Base-by-base conservation (phyloP, 1,140 invertebrate species). In the Drosophila chauvacae region DNA sequence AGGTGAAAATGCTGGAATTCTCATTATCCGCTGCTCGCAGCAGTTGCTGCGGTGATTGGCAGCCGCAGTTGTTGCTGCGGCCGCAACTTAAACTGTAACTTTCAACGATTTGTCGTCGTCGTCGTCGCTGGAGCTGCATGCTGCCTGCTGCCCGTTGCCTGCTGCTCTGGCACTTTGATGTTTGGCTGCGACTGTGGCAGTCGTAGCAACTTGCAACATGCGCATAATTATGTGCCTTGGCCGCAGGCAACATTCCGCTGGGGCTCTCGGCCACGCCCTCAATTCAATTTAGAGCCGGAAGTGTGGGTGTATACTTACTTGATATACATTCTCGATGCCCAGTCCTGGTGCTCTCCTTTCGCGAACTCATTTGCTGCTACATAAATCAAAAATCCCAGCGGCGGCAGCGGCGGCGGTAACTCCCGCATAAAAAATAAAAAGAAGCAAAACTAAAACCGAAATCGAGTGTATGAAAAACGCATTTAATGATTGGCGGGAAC, bases 1-100 rank as follows among this genome's bases (percentile, higher is more conserved):
- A 90, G 85, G 85, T 90, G 86, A 90, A 90, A 90, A 90, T 90
- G 85, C 69, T 90, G 85, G 85, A 90, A 90, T 90, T 90, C 86
- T 90, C 86, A 90, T 90, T 90, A 90, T 90, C 86, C 78, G 47
- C 63, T 66, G 76, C 39, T 41, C 65, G 68, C 57, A 69, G 77
- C 51, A 30, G 37, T 20, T 61, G 66, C 41, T 45, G 68, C 48
- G 7, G 65, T 68, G 64, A 68, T 66, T 68, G 65, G 65, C 65
- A 69, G 68, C 70, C 37, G 23, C 62, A 26, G 47, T 30, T 20
- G 66, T 63, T 62, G 65, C n/a, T 37, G 61, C 28, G 10, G 62
- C 41, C 51, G 69, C 82, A 88, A 88, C 85, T 88, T 88, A 88
- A 88, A 90, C 85, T 88, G 85, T 88, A 88, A 88, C 85, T 88